Evolutionary conservation across 2,113 vertebrate genomes (phyloP), one percentile per base, ranked within the genome.

Genomic region (Limnothrissa miodon): DNA sequence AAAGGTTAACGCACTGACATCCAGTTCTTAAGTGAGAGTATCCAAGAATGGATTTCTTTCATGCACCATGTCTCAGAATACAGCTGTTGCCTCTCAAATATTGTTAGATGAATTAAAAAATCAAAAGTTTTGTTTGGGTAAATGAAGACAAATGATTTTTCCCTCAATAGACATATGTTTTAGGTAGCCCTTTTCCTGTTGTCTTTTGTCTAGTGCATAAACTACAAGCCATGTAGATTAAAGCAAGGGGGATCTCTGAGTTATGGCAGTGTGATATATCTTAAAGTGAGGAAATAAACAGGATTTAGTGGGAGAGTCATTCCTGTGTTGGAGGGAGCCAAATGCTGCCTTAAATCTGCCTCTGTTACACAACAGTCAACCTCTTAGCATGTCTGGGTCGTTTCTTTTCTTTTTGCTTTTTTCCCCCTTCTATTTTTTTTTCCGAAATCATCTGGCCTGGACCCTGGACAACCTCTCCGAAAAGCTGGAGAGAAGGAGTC

Each of bases 251-350:
- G 2, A 39, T 87, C 53, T 87, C 62, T 85, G 85, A 88, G 85
- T 80, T 0, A 5, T 46, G 78, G 39, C 82, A 84, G 59, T 83
- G 19, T 85, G 0, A 79, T 82, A 82, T 89, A 88, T 87, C 33
- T 84, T 42, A 83, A 87, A 83, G 79, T 0, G 66, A 87, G 83
- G 78, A 80, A 53, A 78, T 86, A 85, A 90, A 91, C 8, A 7
- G 74, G 80, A 88, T 90, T 90, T 88, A 84, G 79, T 19, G 66
- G 86, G 80, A 29, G 33, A 84, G 79, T 66, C 83, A 81, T 85
- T 89, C 70, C 79, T 36, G 53, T 39, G 83, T n/a, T n/a, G 9
- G 15, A 83, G 36, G 10, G 81, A 82, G 80, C 86, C 33, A 83
- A 89, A 10, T 85, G 86, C 56, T 53, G 48, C 79, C 87, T 88